These are phyloP conservation scores for Zele albiditarsus DNA, from an alignment of 2,888 invertebrate genomes.

Conservation along the genomic window DNA sequence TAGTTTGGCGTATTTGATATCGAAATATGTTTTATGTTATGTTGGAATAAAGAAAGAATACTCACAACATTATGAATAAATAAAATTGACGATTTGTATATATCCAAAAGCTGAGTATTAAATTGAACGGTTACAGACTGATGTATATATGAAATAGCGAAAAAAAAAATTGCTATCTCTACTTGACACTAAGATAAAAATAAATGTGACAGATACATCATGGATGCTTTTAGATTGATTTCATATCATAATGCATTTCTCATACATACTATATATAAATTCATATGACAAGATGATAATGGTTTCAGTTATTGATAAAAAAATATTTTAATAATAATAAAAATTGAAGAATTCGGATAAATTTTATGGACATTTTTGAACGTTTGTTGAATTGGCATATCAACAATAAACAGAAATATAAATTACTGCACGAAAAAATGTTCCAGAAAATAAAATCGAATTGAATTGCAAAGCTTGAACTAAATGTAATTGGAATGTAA, in stretches of 20 bases:
- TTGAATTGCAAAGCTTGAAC: no score
- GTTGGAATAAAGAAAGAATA: neutral
- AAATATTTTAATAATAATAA: no score
- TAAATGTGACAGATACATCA: constrained; percentile 4
- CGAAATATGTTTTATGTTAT: no score
- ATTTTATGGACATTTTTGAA: no score
- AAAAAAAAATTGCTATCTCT: neutral
- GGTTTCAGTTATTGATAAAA: no score
- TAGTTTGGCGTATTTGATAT: no score
- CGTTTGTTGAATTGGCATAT: no score
- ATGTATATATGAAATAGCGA: neutral
- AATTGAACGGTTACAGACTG: neutral
- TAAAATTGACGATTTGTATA: neutral
- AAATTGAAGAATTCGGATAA: no score
- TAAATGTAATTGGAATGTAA: no score
- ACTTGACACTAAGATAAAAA: neutral
- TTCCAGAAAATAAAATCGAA: no score
- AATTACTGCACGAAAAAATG: no score
- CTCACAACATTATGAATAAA: neutral
- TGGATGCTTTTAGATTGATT: constrained; percentile 3
- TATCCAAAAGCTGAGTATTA: neutral
- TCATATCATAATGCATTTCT: constrained; percentile 3
- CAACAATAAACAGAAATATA: no score
- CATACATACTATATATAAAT: neutral
- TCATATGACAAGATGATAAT: neutral